Evolutionary conservation across 2,797 vertebrate genomes (phyloP).

Genomic region (Centropyge bicolor): DNA sequence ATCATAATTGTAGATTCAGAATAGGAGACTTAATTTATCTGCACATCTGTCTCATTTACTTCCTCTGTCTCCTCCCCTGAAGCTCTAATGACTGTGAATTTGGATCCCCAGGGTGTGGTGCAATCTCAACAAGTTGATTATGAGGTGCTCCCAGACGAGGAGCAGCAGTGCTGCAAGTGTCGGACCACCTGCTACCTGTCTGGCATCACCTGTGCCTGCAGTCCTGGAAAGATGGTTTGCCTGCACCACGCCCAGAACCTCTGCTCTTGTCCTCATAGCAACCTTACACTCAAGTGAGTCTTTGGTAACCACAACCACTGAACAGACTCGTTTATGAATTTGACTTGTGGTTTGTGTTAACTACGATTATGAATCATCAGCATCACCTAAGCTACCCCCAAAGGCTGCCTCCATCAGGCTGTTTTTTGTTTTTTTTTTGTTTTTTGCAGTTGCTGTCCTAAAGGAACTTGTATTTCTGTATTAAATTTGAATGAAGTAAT

Average conservation of each 20-base stretch:
- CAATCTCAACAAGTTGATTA: conserved; percentile 90
- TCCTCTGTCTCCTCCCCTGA: conserved; percentile 17
- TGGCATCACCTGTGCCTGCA: conserved; percentile 93
- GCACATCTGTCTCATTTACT: conserved; percentile 42
- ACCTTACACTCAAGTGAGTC: conserved; percentile 92
- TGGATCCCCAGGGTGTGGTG: conserved; percentile 88
- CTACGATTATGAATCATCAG: neutral
- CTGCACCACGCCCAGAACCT: conserved; percentile 91
- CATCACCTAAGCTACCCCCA: neutral
- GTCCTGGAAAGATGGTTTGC: conserved; percentile 90
- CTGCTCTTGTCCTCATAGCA: conserved; percentile 89
- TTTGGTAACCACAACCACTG: conserved; percentile 39
- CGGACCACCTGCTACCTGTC: conserved; percentile 99
- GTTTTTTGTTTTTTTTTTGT: no score
- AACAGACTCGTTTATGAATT: conserved; percentile 14
- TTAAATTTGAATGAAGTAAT: neutral
- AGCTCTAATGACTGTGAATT: conserved; percentile 52
- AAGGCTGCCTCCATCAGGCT: neutral
- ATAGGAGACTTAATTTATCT: neutral
- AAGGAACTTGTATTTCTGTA: neutral
- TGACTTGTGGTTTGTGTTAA: neutral
- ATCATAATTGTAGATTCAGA: neutral
- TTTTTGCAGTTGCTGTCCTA: neutral
- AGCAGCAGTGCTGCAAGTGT: conserved; percentile 94
- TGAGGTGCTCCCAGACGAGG: conserved; percentile 94